Base-by-base conservation (phyloP, 2,113 vertebrate species). In the Cromileptes altivelis region DNA sequence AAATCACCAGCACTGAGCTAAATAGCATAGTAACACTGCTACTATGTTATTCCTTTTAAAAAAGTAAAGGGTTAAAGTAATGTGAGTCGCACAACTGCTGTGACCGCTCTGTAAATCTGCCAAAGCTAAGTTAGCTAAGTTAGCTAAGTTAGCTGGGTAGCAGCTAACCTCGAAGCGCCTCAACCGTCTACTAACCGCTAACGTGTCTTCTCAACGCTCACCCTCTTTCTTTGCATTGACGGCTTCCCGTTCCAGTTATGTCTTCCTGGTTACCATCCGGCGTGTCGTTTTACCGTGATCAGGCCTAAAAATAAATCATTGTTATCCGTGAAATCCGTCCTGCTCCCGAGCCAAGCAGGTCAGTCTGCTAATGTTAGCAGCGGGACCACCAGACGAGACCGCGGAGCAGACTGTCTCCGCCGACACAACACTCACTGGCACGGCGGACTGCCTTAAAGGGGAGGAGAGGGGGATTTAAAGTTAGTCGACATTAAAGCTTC, bases 171-270 rank as follows among this genome's bases (percentile, higher is more conserved):
- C 72, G 70, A 18, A 56, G 40, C 75, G 25, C 19, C 2, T 15
- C 6, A 62, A 42, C 63, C n/a, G 47, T 49, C 25, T 47, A 55
- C 45, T 73, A 68, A 55, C 55, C 6, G 75, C 49, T 73, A 88
- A 77, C 82, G 33, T 56, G 42, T 40, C 57, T 85, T 63, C 37
- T 58, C 12, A 1, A 27, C 21, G 27, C 92, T 92, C 87, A 93
- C 93, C 88, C 89, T 78, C 67, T 83, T 80, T 91, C 88, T 91
- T 60, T 63, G 78, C 90, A 88, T 88, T 85, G 82, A 81, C 82
- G 90, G 75, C 50, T 53, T 42, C 81, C 47, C 71, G 85, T 27
- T 84, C 47, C 67, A 47, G n/a, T 81, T 78, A 72, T 4, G 45
- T 67, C 18, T 53, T 58, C 60, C 13, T 30, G 52, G 50, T 67